These are phyloP conservation scores for Acholoe squamosa DNA, from an alignment of 2,888 invertebrate species.

Conservation along the genomic window DNA sequence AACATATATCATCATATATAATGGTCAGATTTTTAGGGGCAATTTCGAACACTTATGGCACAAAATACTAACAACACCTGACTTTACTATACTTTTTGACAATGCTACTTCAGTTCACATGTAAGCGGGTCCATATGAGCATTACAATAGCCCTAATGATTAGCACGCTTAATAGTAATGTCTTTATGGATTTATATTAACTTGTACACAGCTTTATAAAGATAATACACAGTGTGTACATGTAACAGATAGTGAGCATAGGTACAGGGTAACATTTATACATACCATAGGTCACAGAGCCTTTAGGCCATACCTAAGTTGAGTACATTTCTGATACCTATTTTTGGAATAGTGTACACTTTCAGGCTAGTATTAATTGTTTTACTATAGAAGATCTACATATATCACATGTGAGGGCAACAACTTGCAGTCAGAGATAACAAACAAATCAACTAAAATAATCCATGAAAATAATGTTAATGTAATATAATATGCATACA, in stretches of 20 bases:
- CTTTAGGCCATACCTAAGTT: neutral
- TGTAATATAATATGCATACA: neutral
- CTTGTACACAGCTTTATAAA: too few relatives aligned
- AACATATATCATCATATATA: too few relatives aligned
- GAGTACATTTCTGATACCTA: neutral
- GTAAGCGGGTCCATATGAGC: too few relatives aligned
- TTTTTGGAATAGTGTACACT: neutral
- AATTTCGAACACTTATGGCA: too few relatives aligned
- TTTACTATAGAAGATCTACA: neutral
- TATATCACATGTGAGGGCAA: neutral
- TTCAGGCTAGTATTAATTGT: neutral
- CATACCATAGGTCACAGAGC: neutral
- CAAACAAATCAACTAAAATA: neutral
- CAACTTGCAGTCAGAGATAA: neutral
- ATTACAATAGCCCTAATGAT: too few relatives aligned
- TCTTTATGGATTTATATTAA: too few relatives aligned
- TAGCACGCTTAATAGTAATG: too few relatives aligned
- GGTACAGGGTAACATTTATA: neutral
- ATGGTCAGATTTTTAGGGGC: too few relatives aligned
- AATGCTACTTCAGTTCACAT: too few relatives aligned
- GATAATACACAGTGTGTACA: neutral
- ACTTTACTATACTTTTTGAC: too few relatives aligned
- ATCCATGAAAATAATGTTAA: slow-evolving; percentile 9
- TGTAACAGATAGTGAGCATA: slow-evolving; percentile 15
- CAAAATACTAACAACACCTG: too few relatives aligned